phyloP scores from a whole-genome alignment of 1,140 invertebrate species.

The Dreissena rostriformis region DNA sequence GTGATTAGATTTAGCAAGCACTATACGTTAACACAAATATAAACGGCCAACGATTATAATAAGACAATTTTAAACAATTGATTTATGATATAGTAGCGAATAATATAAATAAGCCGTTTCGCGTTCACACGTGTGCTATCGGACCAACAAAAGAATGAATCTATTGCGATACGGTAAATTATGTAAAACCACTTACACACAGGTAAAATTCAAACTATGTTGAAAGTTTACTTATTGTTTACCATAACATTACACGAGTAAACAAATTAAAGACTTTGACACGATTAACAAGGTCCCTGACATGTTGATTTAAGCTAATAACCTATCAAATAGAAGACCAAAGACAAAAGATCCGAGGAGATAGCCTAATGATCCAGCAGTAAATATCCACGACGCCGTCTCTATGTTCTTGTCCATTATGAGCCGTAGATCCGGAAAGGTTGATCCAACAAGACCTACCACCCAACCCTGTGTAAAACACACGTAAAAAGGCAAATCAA shows the following conservation, averaged over 20 bases:
- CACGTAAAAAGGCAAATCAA: neutral
- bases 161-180: too few relatives aligned
- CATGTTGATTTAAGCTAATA: neutral
- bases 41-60: neutral
- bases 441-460: slow-evolving; percentile 65
- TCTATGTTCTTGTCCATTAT: slow-evolving; percentile 67
- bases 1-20: neutral
- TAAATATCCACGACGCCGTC: slow-evolving; percentile 66
- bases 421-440: slow-evolving; percentile 73
- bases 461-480: slow-evolving; percentile 25
- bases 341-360: slow-evolving; percentile 65
- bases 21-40: neutral
- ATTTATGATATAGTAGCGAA: too few relatives aligned
- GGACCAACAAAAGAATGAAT: neutral
- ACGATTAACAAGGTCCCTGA: neutral
- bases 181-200: too few relatives aligned
- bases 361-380: slow-evolving; percentile 62
- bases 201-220: neutral
- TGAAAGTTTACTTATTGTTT: neutral
- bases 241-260: neutral
- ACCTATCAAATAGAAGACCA: slow-evolving; percentile 68
- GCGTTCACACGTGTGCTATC: neutral
- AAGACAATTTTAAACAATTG: neutral
- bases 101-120: too few relatives aligned
- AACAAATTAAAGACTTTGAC: neutral